Evolutionary conservation across 2,797 vertebrate genomes (phyloP).

Genomic region (Chloroceryle amazona): DNA sequence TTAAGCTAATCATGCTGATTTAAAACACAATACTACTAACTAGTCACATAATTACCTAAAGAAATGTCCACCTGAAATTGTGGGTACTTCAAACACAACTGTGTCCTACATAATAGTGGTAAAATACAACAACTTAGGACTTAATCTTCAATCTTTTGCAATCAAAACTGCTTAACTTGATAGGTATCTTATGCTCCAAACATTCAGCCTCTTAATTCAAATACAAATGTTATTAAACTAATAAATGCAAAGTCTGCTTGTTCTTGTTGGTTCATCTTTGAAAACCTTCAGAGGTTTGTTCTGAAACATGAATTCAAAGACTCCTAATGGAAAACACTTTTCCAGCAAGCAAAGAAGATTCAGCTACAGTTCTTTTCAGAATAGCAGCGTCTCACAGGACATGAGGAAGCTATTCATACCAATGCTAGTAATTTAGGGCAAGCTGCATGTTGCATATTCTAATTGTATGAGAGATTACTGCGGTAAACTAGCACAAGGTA

Average conservation of each 20-base stretch:
- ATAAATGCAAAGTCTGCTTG: slow-evolving; percentile 36
- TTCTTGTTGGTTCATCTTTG: slow-evolving; percentile 1
- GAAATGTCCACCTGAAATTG: slow-evolving; percentile 32
- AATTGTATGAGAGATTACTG: not conserved
- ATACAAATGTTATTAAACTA: slow-evolving; percentile 37
- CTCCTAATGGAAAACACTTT: not conserved
- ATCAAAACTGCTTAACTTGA: not conserved
- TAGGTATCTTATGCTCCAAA: slow-evolving; percentile 20
- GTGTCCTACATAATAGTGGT: slow-evolving; percentile 4
- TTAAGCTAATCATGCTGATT: not conserved
- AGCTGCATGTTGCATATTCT: not conserved
- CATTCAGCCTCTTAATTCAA: slow-evolving; percentile 25
- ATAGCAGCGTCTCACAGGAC: not conserved
- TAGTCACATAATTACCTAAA: slow-evolving; percentile 4
- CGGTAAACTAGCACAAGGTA: not conserved
- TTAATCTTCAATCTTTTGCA: slow-evolving; percentile 19
- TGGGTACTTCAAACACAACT: slow-evolving; percentile 16
- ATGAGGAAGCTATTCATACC: not conserved
- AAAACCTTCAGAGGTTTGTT: slow-evolving; percentile 16
- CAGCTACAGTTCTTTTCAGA: not conserved
- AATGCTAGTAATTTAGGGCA: not conserved
- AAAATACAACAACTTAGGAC: slow-evolving; percentile 1
- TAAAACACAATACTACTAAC: slow-evolving; percentile 40
- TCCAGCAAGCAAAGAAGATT: not conserved
- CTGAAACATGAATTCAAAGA: slow-evolving; percentile 2